Conservation (phyloP, 1,140 invertebrate genomes). For the Saxidomus purpurata region DNA sequence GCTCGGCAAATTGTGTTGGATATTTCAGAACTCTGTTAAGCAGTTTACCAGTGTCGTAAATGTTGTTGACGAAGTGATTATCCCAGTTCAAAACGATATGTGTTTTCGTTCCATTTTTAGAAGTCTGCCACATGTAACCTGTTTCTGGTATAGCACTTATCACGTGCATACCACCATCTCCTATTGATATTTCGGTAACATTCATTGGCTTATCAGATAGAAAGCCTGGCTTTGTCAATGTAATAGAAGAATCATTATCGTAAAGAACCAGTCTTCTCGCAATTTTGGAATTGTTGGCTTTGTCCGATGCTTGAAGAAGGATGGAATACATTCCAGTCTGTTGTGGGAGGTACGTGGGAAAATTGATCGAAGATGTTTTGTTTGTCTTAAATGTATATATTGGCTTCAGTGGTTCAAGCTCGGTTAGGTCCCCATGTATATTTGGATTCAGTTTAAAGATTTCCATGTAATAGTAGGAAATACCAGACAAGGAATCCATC, state of each 20-base stretch:
- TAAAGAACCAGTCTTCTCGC: constrained; percentile 65
- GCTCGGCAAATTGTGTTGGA: neutral
- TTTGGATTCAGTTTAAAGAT: constrained; percentile 8
- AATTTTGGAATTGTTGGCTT: constrained; percentile 66
- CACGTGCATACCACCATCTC: constrained; percentile 47
- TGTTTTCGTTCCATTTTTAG: constrained; percentile 27
- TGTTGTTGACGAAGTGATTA: constrained; percentile 43
- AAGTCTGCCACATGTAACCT: constrained; percentile 58
- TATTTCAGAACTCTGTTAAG: neutral
- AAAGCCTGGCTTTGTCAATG: constrained; percentile 27
- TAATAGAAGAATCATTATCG: constrained; percentile 82
- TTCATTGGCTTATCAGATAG: neutral
- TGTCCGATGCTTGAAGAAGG: constrained; percentile 66
- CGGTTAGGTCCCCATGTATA: constrained; percentile 42
- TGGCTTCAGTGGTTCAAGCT: constrained; percentile 22
- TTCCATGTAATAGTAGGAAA: constrained; percentile 34
- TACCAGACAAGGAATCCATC: constrained; percentile 46
- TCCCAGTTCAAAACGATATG: constrained; percentile 25
- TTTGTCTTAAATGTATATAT: constrained; percentile 10
- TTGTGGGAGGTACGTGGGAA: constrained; percentile 22
- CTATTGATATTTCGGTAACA: constrained; percentile 16
- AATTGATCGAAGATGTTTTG: neutral
- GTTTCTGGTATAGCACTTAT: constrained; percentile 39
- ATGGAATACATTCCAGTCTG: constrained; percentile 30
- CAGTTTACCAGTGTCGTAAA: constrained; percentile 1